phyloP scores from a whole-genome alignment of 2,113 vertebrate species.

The Stictonetta naevosa region DNA sequence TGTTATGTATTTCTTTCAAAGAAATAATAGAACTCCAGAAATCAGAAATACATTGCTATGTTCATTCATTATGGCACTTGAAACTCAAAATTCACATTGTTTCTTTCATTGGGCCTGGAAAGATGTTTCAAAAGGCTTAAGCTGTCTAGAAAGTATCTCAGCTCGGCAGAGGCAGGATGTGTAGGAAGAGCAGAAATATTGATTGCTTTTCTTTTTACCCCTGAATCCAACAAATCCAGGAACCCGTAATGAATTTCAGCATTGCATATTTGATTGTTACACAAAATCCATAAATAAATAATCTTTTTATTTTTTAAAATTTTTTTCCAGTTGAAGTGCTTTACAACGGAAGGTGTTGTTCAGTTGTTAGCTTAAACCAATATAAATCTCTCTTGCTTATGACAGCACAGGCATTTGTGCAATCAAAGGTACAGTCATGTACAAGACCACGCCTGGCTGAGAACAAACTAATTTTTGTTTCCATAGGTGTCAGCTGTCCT shows the following conservation, averaged over 20 bases:
- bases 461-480: neutral
- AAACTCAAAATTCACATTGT: neutral
- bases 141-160: neutral
- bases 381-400: neutral
- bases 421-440: neutral
- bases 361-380: neutral
- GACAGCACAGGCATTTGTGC: neutral
- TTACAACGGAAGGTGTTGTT: neutral
- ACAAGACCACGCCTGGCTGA: neutral
- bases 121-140: neutral
- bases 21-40: neutral
- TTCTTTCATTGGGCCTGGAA: neutral
- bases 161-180: neutral
- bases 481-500: neutral
- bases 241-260: slow-evolving; percentile 1
- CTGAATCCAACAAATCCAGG: neutral
- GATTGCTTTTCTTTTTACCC: neutral
- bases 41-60: neutral
- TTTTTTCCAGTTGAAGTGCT: neutral
- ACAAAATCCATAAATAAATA: no score
- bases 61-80: neutral
- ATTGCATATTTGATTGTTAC: slow-evolving; percentile 1
- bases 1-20: neutral
- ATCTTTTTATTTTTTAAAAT: no score
- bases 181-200: neutral